Evolutionary conservation across 2,888 invertebrate genomes (phyloP).

Genomic region (Anoplius nigerrimus): DNA sequence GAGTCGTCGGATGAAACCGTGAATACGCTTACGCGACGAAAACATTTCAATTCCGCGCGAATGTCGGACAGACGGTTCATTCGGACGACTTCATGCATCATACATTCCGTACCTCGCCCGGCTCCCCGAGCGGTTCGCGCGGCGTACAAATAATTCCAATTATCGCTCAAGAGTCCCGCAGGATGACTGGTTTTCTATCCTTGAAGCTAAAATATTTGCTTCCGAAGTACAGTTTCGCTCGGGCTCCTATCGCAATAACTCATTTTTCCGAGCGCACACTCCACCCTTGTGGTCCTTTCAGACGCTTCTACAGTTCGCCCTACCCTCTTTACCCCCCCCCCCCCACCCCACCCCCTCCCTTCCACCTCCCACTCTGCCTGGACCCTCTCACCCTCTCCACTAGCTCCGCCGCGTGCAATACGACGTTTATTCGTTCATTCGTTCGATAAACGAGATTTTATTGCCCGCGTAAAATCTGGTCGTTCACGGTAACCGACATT

Average conservation of each 20-base stretch:
- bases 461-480: slow-evolving; percentile 39
- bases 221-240: background rate
- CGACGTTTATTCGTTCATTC: slow-evolving; percentile 18
- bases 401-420: slow-evolving; percentile 23
- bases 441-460: slow-evolving; percentile 32
- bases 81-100: no score
- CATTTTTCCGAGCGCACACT: slow-evolving; percentile 9
- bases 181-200: no score
- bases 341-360: slow-evolving; percentile 13
- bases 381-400: slow-evolving; percentile 1
- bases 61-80: no score
- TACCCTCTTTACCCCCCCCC: slow-evolving; percentile 1
- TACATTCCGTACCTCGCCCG: no score
- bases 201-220: no score
- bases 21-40: no score
- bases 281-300: slow-evolving; percentile 4
- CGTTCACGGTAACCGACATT: slow-evolving; percentile 34
- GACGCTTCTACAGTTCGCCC: slow-evolving; percentile 14
- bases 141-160: no score
- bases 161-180: no score
- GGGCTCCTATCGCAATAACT: slow-evolving; percentile 7
- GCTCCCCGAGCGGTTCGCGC: no score
- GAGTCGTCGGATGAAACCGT: no score
- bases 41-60: no score
- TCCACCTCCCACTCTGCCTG: slow-evolving; percentile 7